phyloP scores from a whole-genome alignment of 2,797 vertebrate species.

The Hippopotamyrus pictus region DNA sequence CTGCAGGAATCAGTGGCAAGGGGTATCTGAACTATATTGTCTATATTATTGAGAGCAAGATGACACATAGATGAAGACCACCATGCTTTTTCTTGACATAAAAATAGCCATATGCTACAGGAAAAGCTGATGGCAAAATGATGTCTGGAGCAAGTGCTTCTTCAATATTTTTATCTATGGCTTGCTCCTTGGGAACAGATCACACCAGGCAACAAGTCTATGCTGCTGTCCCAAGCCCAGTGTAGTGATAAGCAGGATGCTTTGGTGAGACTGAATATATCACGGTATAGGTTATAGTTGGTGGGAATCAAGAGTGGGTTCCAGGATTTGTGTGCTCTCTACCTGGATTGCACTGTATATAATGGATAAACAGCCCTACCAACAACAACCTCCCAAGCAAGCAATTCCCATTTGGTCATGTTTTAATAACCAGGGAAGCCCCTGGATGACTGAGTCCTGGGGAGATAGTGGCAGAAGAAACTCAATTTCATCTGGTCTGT shows the following conservation, averaged over 20 bases:
- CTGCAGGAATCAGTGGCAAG: not conserved
- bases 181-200: not conserved
- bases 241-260: not conserved
- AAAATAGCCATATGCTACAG: not conserved
- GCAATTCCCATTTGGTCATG: not conserved
- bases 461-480: not conserved
- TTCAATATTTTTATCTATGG: not conserved
- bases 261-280: not conserved
- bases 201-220: not conserved
- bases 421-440: not conserved
- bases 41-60: not conserved
- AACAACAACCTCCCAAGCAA: not conserved
- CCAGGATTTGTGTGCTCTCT: not conserved
- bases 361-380: not conserved
- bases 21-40: not conserved
- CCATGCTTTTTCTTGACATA: not conserved
- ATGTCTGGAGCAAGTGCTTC: not conserved
- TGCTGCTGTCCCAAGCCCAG: not conserved
- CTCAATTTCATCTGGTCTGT: not conserved
- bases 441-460: not conserved
- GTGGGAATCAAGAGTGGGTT: not conserved
- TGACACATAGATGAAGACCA: not conserved
- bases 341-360: not conserved
- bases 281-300: not conserved
- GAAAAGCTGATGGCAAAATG: not conserved